Conservation (phyloP, 2,113 vertebrate genomes). For the Mystacornis crossleyi region DNA sequence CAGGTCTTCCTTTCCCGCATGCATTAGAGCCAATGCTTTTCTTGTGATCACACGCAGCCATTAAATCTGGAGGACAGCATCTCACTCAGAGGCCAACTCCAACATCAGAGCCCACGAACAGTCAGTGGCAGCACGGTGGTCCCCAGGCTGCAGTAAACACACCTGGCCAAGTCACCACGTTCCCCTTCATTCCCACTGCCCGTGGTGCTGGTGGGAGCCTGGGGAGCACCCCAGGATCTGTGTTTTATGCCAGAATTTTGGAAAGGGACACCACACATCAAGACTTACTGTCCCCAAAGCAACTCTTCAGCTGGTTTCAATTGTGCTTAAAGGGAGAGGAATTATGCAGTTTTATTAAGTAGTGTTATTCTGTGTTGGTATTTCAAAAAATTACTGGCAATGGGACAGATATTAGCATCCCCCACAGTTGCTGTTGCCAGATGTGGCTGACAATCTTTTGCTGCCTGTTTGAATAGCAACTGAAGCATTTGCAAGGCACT, state of each 20-base stretch:
- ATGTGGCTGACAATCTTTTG: neutral
- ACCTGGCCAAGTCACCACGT: neutral
- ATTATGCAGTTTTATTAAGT: neutral
- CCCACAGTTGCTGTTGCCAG: neutral
- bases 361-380: neutral
- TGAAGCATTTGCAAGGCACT: neutral
- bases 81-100: neutral
- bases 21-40: neutral
- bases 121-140: neutral
- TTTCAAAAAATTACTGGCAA: neutral
- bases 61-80: neutral
- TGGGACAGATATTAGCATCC: neutral
- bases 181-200: neutral
- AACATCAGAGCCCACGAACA: neutral
- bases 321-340: neutral
- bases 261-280: neutral
- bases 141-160: neutral
- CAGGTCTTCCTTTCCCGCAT: neutral
- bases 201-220: fast-evolving
- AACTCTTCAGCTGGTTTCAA: neutral
- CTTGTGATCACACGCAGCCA: neutral
- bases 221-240: neutral
- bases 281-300: neutral
- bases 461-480: neutral
- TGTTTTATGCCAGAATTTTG: neutral